Conservation (phyloP, 37 sponge, comb jelly and placozoan genomes). For the Geodia barretti region DNA sequence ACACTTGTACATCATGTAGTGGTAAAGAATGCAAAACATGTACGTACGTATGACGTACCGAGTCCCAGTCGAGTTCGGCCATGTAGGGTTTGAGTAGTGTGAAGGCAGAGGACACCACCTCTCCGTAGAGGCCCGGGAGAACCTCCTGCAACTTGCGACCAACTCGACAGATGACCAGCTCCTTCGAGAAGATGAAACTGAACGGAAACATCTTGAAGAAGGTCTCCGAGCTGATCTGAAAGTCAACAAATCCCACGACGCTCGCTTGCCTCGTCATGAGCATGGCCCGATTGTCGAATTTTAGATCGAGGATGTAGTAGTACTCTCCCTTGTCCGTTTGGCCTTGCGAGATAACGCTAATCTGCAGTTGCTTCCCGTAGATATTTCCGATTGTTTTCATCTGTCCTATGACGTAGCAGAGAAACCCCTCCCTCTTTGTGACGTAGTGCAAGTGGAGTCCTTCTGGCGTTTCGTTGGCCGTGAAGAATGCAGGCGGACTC, state of each 20-base stretch:
- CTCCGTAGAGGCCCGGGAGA: conserved; percentile 23
- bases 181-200: conserved; percentile 48
- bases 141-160: conserved; percentile 43
- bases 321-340: not conserved
- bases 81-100: conserved; percentile 21
- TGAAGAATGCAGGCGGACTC: conserved; percentile 65
- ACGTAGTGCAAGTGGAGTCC: conserved; percentile 64
- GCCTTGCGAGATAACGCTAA: conserved; percentile 12
- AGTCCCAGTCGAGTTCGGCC: conserved; percentile 25
- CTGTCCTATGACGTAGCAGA: conserved; percentile 64
- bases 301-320: conserved; percentile 48
- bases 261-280: not conserved
- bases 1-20: too few relatives aligned
- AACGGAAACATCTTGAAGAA: conserved; percentile 69
- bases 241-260: not conserved
- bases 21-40: not conserved
- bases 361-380: conserved; percentile 42
- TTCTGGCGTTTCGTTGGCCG: conserved; percentile 42
- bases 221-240: conserved; percentile 17
- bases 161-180: conserved; percentile 23
- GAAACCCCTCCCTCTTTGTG: conserved; percentile 44
- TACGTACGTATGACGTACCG: conserved; percentile 34
- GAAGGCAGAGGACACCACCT: conserved; percentile 14
- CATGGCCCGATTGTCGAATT: conserved; percentile 51
- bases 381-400: conserved; percentile 50